Base-by-base conservation (phyloP, 2,797 vertebrate genomes). In the Characodon lateralis region DNA sequence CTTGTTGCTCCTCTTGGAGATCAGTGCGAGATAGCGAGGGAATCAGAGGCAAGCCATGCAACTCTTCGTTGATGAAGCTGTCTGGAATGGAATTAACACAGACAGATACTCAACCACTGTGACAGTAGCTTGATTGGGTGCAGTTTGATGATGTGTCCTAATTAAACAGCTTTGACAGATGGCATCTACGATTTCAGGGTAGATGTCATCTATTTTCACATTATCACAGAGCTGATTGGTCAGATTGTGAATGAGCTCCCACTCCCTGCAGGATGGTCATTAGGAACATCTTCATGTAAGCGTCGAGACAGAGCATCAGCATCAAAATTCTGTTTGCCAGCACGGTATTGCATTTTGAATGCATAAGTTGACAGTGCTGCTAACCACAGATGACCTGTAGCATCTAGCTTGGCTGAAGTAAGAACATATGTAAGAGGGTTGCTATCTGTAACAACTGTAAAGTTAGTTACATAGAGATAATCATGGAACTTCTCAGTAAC, bases 161-260 rank as follows among this genome's bases (percentile, higher is more conserved):
- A 31, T 6, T 63, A 35, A 18, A 16, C 59, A 35, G 18, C n/a
- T 35, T 26, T 35, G 59, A 63, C n/a, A 63, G 28, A 63, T 63
- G 59, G 53, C 59, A 63, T 63, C 59, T 26, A 63, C 59, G 28
- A 63, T 63, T 31, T 63, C 59, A 63, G 59, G 59, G 12, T 26
- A 35, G 31, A 63, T 31, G 59, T 61, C 26, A 61, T 61, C 7
- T 61, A 16, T 22, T 22, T 56, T 56, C 20, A 20, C 18, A 20
- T 22, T 16, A 56, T 56, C 20, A 56, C 18, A 16, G 16, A 56
- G 20, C 55, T 56, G 55, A 56, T 16, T 56, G 55, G 55, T 56
- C 55, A 56, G 55, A 56, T 56, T 16, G 5, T 56, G 55, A 56
- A 56, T 56, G 55, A 56, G 55, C 55, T 56, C 55, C 55, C 55